These are phyloP conservation scores for Psammodynastes pulverulentus DNA, from an alignment of 2,113 vertebrate species.

Conservation along the genomic window DNA sequence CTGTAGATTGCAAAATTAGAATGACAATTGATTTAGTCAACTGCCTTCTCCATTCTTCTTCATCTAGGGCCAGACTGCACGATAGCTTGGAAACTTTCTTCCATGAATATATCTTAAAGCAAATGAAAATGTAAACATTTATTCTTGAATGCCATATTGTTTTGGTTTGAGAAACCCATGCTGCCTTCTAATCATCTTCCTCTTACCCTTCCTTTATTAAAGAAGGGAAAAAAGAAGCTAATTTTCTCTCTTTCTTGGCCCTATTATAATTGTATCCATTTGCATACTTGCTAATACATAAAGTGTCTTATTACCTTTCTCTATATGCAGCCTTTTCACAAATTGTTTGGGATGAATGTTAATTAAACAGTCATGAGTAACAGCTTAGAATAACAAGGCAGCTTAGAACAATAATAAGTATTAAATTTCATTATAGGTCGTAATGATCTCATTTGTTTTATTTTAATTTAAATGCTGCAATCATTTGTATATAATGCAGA, in stretches of 20 bases:
- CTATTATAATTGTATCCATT: neutral
- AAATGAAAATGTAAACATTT: neutral
- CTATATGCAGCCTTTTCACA: neutral
- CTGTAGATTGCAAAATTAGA: neutral
- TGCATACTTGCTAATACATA: neutral
- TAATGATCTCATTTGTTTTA: neutral
- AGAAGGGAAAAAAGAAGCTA: neutral
- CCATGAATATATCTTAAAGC: neutral
- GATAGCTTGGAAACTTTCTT: neutral
- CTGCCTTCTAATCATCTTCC: neutral
- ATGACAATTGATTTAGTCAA: neutral
- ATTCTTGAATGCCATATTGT: neutral
- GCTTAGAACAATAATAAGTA: neutral
- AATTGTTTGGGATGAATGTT: neutral
- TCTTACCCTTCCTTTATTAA: neutral
- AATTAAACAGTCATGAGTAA: neutral
- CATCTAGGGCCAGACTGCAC: neutral
- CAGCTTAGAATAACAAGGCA: neutral
- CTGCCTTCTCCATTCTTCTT: neutral
- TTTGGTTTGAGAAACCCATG: no score
- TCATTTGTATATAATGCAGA: conserved; percentile 25
- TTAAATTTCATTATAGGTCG: neutral
- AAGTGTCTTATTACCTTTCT: neutral
- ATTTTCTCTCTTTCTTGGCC: neutral
- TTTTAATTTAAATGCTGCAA: neutral